phyloP scores from a whole-genome alignment of 2,888 invertebrate genomes.

The Drosophila picticornis region DNA sequence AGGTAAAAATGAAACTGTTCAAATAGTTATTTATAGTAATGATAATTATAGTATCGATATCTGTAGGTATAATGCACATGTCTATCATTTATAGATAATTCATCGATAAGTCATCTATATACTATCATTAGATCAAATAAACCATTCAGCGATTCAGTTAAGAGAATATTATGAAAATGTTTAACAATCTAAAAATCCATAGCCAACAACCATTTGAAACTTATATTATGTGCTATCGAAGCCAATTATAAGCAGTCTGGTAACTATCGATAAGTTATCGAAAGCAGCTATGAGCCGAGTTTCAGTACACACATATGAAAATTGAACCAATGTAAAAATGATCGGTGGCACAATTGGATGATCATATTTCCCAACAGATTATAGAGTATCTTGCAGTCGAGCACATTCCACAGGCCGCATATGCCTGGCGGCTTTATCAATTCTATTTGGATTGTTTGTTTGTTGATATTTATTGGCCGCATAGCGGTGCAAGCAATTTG shows the following conservation, averaged over 20 bases:
- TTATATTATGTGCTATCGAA: neutral
- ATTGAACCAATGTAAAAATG: neutral
- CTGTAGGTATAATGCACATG: neutral
- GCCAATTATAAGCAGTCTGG: neutral
- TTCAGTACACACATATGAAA: neutral
- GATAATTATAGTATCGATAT: neutral
- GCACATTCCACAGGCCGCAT: neutral
- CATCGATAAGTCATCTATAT: neutral
- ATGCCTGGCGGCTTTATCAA: constrained; percentile 6
- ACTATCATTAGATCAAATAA: neutral
- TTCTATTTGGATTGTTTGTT: constrained; percentile 31
- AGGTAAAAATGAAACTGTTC: neutral
- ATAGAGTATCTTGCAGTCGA: constrained; percentile 6
- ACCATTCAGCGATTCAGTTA: neutral
- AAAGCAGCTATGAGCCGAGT: neutral
- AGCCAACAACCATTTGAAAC: neutral
- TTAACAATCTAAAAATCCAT: neutral
- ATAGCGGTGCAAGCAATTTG: constrained; percentile 68
- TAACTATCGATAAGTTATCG: constrained; percentile 1
- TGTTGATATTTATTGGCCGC: constrained; percentile 61
- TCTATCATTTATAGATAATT: neutral
- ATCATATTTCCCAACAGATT: neutral
- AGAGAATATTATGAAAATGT: neutral
- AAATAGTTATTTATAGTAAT: neutral
- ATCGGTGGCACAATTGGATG: neutral